Conservation (phyloP, 2,888 invertebrate species). For the Hyposoter dolosus region DNA sequence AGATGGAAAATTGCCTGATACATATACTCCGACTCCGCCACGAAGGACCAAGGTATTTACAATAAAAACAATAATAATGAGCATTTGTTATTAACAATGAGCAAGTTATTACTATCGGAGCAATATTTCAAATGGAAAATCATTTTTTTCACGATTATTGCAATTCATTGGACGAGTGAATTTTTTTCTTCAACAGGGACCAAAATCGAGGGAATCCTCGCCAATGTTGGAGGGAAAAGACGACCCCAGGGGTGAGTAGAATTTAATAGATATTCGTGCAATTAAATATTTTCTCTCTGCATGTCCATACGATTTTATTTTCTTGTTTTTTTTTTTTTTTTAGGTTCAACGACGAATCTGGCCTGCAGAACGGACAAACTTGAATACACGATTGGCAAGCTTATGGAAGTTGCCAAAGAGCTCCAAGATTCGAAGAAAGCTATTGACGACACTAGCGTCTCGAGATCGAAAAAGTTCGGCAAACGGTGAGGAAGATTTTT, state of each 20-base stretch:
- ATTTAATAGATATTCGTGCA: background rate
- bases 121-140: background rate
- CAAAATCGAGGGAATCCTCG: conserved; percentile 90
- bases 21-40: conserved; percentile 90
- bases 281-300: background rate
- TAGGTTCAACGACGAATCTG: conserved; percentile 75
- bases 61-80: background rate
- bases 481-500: conserved; percentile 78
- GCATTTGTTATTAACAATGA: background rate
- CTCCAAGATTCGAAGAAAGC: conserved; percentile 82
- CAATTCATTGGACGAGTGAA: background rate
- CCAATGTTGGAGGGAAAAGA: conserved; percentile 92
- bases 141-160: background rate
- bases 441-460: conserved; percentile 77
- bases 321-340: background rate
- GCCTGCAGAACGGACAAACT: conserved; percentile 81
- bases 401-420: conserved; percentile 83
- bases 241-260: conserved; percentile 86
- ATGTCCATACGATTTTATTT: background rate
- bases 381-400: conserved; percentile 81
- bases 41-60: conserved; percentile 87
- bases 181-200: conserved; percentile 85
- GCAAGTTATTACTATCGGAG: background rate
- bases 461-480: conserved; percentile 79
- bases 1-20: conserved; percentile 84